Evolutionary conservation across 2,888 invertebrate genomes (phyloP), one percentile per base, ranked within the genome.

Genomic region (Apamea crenata): DNA sequence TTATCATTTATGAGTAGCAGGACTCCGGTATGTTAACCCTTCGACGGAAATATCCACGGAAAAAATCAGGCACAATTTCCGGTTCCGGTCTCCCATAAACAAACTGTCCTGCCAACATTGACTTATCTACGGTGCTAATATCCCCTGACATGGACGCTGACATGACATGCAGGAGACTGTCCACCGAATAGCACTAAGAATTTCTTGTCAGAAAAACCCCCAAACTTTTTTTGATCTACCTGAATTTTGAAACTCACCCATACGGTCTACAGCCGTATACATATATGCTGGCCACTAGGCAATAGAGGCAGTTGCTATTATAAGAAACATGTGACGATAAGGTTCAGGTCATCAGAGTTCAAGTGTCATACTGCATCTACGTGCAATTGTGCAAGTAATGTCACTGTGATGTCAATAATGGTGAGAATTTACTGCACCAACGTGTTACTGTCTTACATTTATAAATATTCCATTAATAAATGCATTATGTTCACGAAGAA

Each of bases 301-400:
- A 7, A 25, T n/a, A 2, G 1, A 36, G n/a, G 21, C 16, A 77
- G 25, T 29, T 32, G 18, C 1, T 32, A 53, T 29, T 53, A 18
- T 40, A 40, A 8, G 14, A 44, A 53, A 50, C 32, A 25, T 69
- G 40, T 40, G 21, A 32, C 18, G 70, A 63, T 78, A 81, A 70
- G n/a, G 6, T 65, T 47, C 21, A 70, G 81, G 59, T 80, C 66
- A 59, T 10, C 8, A 56, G 21, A 80, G 80, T 32, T 80, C 75
- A 66, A 59, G 36, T 65, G 29, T 16, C 25, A 59, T 61, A 2
- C 50, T 50, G 75, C 40, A 25, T 29, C 4, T 40, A 74, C 21
- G 29, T 53, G 36, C 7, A 71, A 21, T 32, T 71, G 56, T 59
- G 44, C 59, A 74, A n/a, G n/a, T 25, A 29, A 65, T 32, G 47